Conservation (phyloP, 2,888 invertebrate species). For the Galerucella nymphaeae region DNA sequence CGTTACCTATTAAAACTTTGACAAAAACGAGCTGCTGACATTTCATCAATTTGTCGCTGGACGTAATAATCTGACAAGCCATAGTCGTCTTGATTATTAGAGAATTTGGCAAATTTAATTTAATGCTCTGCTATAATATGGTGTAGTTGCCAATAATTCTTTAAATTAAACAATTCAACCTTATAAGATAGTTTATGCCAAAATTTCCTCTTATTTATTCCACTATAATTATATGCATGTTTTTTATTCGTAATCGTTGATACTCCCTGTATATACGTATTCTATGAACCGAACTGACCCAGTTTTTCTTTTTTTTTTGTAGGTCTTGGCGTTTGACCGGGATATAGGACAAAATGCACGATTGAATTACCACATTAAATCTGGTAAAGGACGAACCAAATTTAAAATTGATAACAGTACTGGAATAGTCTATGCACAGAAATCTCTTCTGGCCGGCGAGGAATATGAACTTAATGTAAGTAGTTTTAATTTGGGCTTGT, state of each 20-base stretch:
- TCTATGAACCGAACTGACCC: conserved; percentile 21
- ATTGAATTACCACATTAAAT: conserved; percentile 83
- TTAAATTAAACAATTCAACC: too few species aligned
- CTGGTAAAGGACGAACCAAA: conserved; percentile 81
- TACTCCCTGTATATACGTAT: conserved; percentile 15
- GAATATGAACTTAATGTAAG: conserved; percentile 76
- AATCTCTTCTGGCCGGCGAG: conserved; percentile 76
- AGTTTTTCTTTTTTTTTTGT: conserved; percentile 29
- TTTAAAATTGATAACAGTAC: conserved; percentile 85
- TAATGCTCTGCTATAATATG: too few species aligned
- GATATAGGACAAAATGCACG: conserved; percentile 86
- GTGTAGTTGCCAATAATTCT: too few species aligned
- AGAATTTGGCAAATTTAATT: too few species aligned
- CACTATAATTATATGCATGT: too few species aligned
- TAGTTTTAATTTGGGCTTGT: conserved; percentile 33
- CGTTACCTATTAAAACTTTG: too few species aligned
- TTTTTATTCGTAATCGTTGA: neutral
- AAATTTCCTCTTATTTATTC: too few species aligned
- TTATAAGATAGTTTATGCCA: too few species aligned
- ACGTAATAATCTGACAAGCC: too few species aligned
- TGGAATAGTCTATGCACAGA: conserved; percentile 84
- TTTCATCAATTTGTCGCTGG: too few species aligned
- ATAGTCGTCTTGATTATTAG: too few species aligned
- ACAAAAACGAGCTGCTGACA: too few species aligned
- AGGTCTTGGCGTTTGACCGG: conserved; percentile 86